These are phyloP conservation scores for Lasiurus borealis DNA, from an alignment of 2,113 vertebrate genomes.

Conservation along the genomic window DNA sequence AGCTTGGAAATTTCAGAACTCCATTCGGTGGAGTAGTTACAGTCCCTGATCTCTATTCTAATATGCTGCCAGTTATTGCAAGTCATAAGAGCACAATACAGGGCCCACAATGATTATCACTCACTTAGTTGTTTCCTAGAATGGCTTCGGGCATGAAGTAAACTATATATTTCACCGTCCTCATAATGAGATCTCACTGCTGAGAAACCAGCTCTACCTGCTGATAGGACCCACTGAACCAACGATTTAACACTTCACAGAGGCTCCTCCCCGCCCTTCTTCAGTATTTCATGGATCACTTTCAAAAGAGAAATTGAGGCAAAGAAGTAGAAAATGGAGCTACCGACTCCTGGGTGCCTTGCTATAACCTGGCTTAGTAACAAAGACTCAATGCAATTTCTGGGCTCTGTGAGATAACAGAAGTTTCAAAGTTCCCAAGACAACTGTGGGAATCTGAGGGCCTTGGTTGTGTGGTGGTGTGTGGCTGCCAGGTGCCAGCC, in stretches of 20 bases:
- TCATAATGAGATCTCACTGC: slow-evolving; percentile 83
- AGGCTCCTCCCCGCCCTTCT: slow-evolving; percentile 74
- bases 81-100: slow-evolving; percentile 78
- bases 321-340: slow-evolving; percentile 82
- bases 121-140: slow-evolving; percentile 80
- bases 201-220: slow-evolving; percentile 83
- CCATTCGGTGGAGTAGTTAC: slow-evolving; percentile 67
- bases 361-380: slow-evolving; percentile 67
- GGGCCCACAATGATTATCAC: slow-evolving; percentile 72
- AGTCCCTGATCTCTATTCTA: slow-evolving; percentile 83
- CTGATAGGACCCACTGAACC: slow-evolving; percentile 77
- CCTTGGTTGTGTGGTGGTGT: no score
- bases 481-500: no score
- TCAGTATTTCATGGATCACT: slow-evolving; percentile 67
- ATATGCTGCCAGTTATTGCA: slow-evolving; percentile 81
- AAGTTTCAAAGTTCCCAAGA: slow-evolving; percentile 66
- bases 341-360: slow-evolving; percentile 59
- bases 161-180: slow-evolving; percentile 82
- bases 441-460: slow-evolving; percentile 52
- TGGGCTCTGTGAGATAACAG: slow-evolving; percentile 72
- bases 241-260: slow-evolving; percentile 82
- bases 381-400: slow-evolving; percentile 78
- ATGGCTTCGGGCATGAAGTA: slow-evolving; percentile 81
- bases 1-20: slow-evolving; percentile 82
- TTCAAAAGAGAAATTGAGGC: slow-evolving; percentile 81